Evolutionary conservation across 2,113 vertebrate genomes (phyloP).

Genomic region (Malaclemys terrapin): DNA sequence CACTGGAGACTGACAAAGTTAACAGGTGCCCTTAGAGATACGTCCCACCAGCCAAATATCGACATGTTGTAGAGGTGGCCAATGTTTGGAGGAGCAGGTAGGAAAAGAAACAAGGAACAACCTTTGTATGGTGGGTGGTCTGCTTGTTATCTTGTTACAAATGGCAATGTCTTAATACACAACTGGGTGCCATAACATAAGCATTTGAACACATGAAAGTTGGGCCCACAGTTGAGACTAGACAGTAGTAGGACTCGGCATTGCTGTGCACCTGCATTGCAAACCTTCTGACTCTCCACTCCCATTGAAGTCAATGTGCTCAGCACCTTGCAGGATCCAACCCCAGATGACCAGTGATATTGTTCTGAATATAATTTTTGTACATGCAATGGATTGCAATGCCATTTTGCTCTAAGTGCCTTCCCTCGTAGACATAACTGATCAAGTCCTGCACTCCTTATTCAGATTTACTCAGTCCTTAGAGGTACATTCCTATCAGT

Average conservation of each 20-base stretch:
- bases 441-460: neutral
- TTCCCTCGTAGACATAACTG: neutral
- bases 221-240: neutral
- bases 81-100: slow-evolving; percentile 62
- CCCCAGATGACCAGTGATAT: neutral
- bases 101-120: slow-evolving; percentile 7
- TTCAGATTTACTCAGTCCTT: neutral
- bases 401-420: neutral
- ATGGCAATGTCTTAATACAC: slow-evolving; percentile 55
- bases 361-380: neutral
- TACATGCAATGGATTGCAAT: neutral
- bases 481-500: neutral
- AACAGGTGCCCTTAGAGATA: slow-evolving; percentile 76
- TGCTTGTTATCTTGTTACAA: slow-evolving; percentile 78
- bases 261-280: neutral
- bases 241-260: neutral
- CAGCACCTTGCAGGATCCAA: neutral
- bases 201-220: neutral
- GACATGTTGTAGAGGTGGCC: slow-evolving; percentile 3
- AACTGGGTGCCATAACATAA: neutral
- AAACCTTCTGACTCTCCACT: neutral
- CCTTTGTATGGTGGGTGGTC: slow-evolving; percentile 83
- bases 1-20: slow-evolving; percentile 29
- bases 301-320: neutral
- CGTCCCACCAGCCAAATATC: slow-evolving; percentile 35